These are phyloP conservation scores for Dascillus cervinus DNA, from an alignment of 2,888 invertebrate genomes.

Conservation along the genomic window DNA sequence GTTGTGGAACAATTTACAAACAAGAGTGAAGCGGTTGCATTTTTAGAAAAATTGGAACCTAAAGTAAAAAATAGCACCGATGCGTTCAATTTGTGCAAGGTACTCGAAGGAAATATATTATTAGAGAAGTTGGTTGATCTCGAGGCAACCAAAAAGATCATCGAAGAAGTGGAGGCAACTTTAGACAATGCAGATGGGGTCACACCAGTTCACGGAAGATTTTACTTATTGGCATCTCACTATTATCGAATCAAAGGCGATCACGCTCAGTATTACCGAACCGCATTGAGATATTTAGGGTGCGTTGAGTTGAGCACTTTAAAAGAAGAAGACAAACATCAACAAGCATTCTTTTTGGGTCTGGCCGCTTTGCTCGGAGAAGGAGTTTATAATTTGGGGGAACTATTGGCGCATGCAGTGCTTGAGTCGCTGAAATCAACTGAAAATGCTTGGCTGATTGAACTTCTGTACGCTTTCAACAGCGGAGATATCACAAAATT, in stretches of 20 bases:
- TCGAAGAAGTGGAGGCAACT: conserved; percentile 77
- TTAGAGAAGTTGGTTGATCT: conserved; percentile 71
- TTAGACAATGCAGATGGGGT: conserved; percentile 88
- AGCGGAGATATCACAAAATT: conserved; percentile 73
- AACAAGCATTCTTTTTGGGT: conserved; percentile 84
- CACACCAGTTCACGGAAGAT: conserved; percentile 88
- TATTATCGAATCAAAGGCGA: conserved; percentile 81
- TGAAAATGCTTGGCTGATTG: conserved; percentile 78
- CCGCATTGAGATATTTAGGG: conserved; percentile 75
- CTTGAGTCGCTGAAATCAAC: conserved; percentile 76
- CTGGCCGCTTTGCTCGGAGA: conserved; percentile 91
- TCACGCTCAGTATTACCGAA: conserved; percentile 91
- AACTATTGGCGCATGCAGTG: conserved; percentile 91
- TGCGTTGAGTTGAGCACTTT: conserved; percentile 60
- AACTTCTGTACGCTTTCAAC: conserved; percentile 81
- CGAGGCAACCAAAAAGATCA: conserved; percentile 72
- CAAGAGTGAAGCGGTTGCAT: conserved; percentile 76
- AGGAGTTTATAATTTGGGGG: conserved; percentile 94
- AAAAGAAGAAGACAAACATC: conserved; percentile 56
- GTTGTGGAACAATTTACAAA: conserved; percentile 71
- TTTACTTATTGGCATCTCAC: conserved; percentile 87
- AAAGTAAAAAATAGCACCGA: conserved; percentile 82
- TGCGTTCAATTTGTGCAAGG: conserved; percentile 80
- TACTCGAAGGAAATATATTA: conserved; percentile 74
- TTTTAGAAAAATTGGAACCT: conserved; percentile 80